phyloP scores from a whole-genome alignment of 1,140 invertebrate genomes.

The Oryctes rhinoceros region DNA sequence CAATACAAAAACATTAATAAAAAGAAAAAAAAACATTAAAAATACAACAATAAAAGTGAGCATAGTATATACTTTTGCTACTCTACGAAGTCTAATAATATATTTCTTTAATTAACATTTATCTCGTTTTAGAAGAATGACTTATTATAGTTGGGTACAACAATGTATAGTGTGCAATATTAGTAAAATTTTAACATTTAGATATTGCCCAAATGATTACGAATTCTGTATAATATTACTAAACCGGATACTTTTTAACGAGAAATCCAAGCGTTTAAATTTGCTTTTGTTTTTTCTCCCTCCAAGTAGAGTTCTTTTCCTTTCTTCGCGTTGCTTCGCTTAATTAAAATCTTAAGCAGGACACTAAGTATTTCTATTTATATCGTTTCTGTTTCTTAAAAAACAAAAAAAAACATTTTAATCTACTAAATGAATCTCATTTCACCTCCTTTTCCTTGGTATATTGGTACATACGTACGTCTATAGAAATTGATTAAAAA shows the following conservation, averaged over 20 bases:
- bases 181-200: too few relatives aligned
- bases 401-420: background rate
- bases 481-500: background rate
- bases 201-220: background rate
- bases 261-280: background rate
- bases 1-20: too few relatives aligned
- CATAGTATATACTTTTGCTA: too few relatives aligned
- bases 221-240: background rate
- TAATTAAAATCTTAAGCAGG: conserved; percentile 1
- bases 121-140: too few relatives aligned
- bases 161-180: too few relatives aligned
- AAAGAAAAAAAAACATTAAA: too few relatives aligned
- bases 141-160: too few relatives aligned
- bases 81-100: too few relatives aligned
- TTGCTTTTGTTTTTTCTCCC: background rate
- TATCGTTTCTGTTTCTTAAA: background rate
- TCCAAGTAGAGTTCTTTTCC: background rate
- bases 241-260: background rate
- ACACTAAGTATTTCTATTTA: conserved; percentile 6
- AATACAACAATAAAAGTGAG: too few relatives aligned
- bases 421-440: background rate
- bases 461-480: background rate
- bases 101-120: too few relatives aligned
- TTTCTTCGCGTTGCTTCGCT: background rate
- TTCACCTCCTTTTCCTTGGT: background rate